Evolutionary conservation across 1,140 invertebrate species (phyloP).

Genomic region (Papilio polytes): DNA sequence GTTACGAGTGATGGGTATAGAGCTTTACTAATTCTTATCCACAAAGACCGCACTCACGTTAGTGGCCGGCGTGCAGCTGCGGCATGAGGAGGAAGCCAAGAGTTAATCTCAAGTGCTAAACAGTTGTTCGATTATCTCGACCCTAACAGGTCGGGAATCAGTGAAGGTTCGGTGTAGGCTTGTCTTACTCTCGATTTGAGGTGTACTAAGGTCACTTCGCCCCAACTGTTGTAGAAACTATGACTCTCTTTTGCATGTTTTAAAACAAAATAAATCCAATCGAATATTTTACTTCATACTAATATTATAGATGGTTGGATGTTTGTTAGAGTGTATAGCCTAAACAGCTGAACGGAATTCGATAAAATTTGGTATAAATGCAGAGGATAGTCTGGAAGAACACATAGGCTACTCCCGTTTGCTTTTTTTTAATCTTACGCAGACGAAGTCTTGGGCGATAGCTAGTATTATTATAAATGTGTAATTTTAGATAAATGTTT

Average conservation of each 20-base stretch:
- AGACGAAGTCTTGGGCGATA: too few relatives aligned
- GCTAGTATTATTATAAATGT: too few relatives aligned
- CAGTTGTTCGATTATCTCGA: background rate
- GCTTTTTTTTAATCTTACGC: too few relatives aligned
- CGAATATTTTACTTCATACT: too few relatives aligned
- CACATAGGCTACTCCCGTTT: too few relatives aligned
- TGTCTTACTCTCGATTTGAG: background rate
- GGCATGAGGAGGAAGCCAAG: background rate
- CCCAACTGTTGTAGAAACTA: constrained; percentile 10
- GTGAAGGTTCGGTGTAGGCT: background rate
- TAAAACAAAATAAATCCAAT: background rate
- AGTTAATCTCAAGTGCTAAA: background rate
- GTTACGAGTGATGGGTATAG: constrained; percentile 5
- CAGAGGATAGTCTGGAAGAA: too few relatives aligned
- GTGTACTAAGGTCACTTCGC: background rate
- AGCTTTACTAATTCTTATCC: constrained; percentile 5
- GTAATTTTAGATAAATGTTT: too few relatives aligned
- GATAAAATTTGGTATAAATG: too few relatives aligned
- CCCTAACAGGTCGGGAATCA: background rate
- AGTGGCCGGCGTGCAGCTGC: background rate
- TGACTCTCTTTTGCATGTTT: constrained; percentile 6
- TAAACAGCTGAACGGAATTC: too few relatives aligned
- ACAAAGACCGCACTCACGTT: background rate
- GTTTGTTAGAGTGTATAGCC: too few relatives aligned
- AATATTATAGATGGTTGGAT: too few relatives aligned